A percentile compares a stretch with the other conserved stretches of the same genome.
Conservation (phyloP, 2,113 vertebrate species). For the Panurus biarmicus region DNA sequence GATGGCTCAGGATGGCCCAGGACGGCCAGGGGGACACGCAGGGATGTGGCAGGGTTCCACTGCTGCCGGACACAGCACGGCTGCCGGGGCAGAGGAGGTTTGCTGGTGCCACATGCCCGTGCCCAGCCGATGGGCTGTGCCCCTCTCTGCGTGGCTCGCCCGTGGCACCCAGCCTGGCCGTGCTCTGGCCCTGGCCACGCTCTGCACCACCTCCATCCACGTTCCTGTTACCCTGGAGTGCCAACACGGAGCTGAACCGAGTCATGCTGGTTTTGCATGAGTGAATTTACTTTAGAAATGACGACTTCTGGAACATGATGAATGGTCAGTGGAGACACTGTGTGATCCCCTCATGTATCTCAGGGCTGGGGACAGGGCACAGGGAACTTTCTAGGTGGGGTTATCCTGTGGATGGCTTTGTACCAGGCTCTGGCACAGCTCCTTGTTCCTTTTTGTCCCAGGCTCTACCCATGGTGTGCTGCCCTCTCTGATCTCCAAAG, state of each 20-base stretch:
- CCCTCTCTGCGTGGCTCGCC: background rate
- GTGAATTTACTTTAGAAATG: constrained; percentile 4
- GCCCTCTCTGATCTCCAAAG: background rate
- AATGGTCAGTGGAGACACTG: background rate
- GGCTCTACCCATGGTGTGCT: background rate
- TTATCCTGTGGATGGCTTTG: background rate
- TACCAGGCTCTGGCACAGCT: background rate
- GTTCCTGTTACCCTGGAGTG: rapidly evolving
- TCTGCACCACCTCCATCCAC: rapidly evolving
- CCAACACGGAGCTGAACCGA: rapidly evolving
- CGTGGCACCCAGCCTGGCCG: background rate
- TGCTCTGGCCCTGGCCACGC: rapidly evolving
- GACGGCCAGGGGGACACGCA: background rate
- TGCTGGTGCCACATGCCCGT: background rate
- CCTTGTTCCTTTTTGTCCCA: background rate
- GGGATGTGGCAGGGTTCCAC: background rate
- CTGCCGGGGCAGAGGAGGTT: background rate
- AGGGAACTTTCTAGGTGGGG: background rate
- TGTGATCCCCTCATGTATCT: rapidly evolving
- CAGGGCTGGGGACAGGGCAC: background rate
- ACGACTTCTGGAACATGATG: background rate
- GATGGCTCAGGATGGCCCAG: background rate
- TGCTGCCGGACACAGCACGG: rapidly evolving
- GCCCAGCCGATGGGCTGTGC: rapidly evolving
- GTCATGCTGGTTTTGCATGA: background rate